Evolutionary conservation across 2,888 invertebrate genomes (phyloP), one percentile per base, ranked within the genome.

Genomic region (Amblyjoppa fuscipennis): DNA sequence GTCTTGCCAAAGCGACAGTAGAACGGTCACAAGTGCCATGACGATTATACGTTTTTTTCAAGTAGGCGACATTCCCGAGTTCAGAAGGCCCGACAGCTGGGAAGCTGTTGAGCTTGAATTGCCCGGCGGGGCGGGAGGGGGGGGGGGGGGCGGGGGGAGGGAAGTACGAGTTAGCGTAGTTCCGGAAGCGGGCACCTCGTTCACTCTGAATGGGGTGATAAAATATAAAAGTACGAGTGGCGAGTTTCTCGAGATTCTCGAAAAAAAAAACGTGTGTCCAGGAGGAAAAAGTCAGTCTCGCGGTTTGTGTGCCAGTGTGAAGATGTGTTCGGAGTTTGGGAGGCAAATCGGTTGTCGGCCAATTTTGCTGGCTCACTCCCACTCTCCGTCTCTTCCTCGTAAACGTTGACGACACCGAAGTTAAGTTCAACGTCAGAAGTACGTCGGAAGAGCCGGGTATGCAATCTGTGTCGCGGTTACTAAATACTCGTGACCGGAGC

Each of bases 401-500:
- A 71, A 82, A 82, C 77, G 82, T 82, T 77, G 68, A 73, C 78
- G 68, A 77, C 78, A 61, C 41, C 53, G 45, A 64, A 79, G 79
- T 83, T 74, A 74, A 79, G 74, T 74, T 78, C 74, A 69, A 79
- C 69, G 56, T 74, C 68, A 74, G 61, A 51, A 64, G 49, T 59
- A 31, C 49, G 28, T 64, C 34, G 69, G n/a, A 61, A 78, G 74
- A 83, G 71, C 59, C 71, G 77, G 71, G 82, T 20, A 79, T 83
- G 38, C 70, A 78, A 83, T 83, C 78, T 74, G 69, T 75, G 73
- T 74, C 74, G 83, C 69, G 74, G 83, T 83, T 68, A 78, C 74
- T 79, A 79, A 78, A 83, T 68, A 61, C 61, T 78, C 66, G 49
- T 73, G 76, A 56, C 66, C 64, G 71, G 56, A 41, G 53, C 41